Evolutionary conservation across 53 echinoderm and acorn worm genomes (phyloP), one percentile per base, ranked within the genome.

Genomic region (Stichopus horrens): DNA sequence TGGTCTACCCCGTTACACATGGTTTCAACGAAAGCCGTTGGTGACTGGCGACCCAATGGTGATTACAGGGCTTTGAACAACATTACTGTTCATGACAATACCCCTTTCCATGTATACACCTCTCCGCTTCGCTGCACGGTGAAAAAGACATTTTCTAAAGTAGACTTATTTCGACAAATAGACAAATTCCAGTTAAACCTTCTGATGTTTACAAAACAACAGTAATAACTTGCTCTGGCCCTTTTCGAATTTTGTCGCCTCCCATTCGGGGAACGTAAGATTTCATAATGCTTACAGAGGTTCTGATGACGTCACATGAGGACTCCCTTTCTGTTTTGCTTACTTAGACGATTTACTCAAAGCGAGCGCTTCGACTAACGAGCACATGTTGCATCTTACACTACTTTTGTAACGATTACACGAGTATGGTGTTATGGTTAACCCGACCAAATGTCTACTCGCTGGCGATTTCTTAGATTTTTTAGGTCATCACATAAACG

Each of bases 21-120:
- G 88, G 88, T 88, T 8, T 83, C 92, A 5, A 92, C 88, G 76
- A 90, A 80, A 37, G 2, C 37, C 11, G 37, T 88, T 9, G 87
- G 86, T n/a, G n/a, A n/a, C 23, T 87, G 87, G 91, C 58, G 58
- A 65, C 87, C 87, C 71, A 87, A 79, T 65, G 79, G 89, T 7
- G 60, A 89, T 83, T n/a, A 89, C 57, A 89, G 73, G 8, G 89
- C 74, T 6, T 71, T 90, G 2, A 88, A 88, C 37, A 76, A 88
- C 88, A 53, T 75, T 52, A 88, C 1, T 37, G 37, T 37, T 37
- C 37, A 37, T 37, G 37, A 37, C 37, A 37, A 37, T 37, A 37
- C 16, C 88, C 75, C 7, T 23, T 90, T 19, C 75, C 86, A 6
- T 23, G 71, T 53, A 86, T 86, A 6, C 73, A 86, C 54, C 76